Percentiles rank a stretch among this genome's conserved stretches.
Evolutionary conservation across 1,140 invertebrate genomes (phyloP).

Genomic region (Thaumetopoea pityocampa): DNA sequence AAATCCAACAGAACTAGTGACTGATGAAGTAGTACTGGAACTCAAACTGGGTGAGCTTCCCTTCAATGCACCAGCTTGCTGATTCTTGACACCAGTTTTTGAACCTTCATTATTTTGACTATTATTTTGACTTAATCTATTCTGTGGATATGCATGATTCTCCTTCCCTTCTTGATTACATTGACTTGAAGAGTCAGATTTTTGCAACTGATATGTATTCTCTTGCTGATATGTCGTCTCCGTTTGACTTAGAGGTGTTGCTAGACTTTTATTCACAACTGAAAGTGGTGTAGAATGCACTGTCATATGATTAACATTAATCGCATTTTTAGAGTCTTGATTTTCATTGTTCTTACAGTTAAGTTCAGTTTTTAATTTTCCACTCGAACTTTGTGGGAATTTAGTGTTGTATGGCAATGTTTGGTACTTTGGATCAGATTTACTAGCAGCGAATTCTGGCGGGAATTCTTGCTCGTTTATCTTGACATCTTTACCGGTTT

Average conservation of each 20-base stretch:
- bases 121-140: constrained; percentile 67
- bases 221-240: constrained; percentile 70
- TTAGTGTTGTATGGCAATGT: constrained; percentile 93
- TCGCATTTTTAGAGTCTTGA: constrained; percentile 51
- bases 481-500: constrained; percentile 65
- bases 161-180: constrained; percentile 74
- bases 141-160: constrained; percentile 70
- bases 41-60: constrained; percentile 61
- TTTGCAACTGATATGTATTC: constrained; percentile 72
- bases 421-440: constrained; percentile 95
- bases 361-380: constrained; percentile 58
- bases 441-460: constrained; percentile 79
- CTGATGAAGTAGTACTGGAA: constrained; percentile 45
- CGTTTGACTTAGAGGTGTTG: constrained; percentile 77
- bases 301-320: constrained; percentile 76
- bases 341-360: constrained; percentile 54
- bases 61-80: constrained; percentile 50
- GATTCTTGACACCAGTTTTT: constrained; percentile 43
- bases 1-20: constrained; percentile 64
- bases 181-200: constrained; percentile 70
- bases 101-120: constrained; percentile 53
- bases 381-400: constrained; percentile 78
- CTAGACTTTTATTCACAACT: constrained; percentile 81
- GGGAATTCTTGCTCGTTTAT: constrained; percentile 73
- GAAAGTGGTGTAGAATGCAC: constrained; percentile 82